Conservation (phyloP, 2,888 invertebrate species). For the Lagria hirta region DNA sequence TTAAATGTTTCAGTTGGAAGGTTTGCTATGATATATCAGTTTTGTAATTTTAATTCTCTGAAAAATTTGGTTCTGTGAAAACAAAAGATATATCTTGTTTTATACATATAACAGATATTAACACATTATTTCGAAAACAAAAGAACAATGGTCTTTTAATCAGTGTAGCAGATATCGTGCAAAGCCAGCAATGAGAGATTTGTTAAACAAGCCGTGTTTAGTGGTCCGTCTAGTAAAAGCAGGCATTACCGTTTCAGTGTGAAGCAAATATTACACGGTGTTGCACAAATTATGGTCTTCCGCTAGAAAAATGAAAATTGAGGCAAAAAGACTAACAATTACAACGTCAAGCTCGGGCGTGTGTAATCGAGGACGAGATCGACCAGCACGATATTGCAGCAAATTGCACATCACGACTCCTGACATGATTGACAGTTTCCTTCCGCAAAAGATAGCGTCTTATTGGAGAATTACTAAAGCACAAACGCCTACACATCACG, state of each 20-base stretch:
- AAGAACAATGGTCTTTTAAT: slow-evolving; percentile 17
- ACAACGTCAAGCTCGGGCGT: slow-evolving; percentile 47
- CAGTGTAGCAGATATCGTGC: slow-evolving; percentile 22
- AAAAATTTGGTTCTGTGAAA: neutral
- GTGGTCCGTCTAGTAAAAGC: slow-evolving; percentile 28
- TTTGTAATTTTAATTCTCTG: no score
- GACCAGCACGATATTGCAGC: slow-evolving; percentile 42
- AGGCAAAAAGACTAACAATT: slow-evolving; percentile 47
- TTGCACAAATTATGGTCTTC: slow-evolving; percentile 52
- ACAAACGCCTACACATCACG: slow-evolving; percentile 15
- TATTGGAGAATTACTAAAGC: slow-evolving; percentile 18
- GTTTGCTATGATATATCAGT: no score
- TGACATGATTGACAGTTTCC: slow-evolving; percentile 49
- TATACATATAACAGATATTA: neutral
- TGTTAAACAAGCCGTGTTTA: slow-evolving; percentile 28
- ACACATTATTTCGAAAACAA: slow-evolving; percentile 20
- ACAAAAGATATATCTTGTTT: neutral
- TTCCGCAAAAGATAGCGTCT: slow-evolving; percentile 42
- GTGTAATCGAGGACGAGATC: slow-evolving; percentile 35
- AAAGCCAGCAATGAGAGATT: slow-evolving; percentile 23
- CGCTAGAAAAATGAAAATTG: slow-evolving; percentile 48
- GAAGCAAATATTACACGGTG: slow-evolving; percentile 51
- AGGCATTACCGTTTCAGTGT: slow-evolving; percentile 46
- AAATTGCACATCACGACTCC: slow-evolving; percentile 48
- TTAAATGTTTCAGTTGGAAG: no score